Evolutionary conservation across 2,888 invertebrate genomes (phyloP).

Genomic region (Ormyrus rosae): DNA sequence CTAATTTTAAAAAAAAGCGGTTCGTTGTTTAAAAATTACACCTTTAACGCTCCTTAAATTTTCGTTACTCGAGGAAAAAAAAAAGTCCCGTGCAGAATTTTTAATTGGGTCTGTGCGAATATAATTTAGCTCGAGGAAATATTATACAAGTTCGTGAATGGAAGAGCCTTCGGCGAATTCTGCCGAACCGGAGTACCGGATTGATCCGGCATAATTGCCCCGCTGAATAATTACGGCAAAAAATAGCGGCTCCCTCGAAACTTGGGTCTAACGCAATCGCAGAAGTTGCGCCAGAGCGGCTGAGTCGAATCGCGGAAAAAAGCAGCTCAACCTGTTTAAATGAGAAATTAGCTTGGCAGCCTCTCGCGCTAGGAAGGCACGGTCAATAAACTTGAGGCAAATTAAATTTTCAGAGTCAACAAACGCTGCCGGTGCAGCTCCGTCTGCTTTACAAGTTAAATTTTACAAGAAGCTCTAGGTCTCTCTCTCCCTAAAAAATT

Average conservation of each 20-base stretch:
- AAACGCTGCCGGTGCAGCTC: not conserved
- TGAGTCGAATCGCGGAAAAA: not conserved
- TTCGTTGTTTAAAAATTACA: no score
- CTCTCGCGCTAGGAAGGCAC: no score
- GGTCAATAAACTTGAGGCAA: no score
- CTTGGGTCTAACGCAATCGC: not conserved
- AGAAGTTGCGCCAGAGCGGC: not conserved
- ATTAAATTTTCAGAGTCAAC: slow-evolving; percentile 12
- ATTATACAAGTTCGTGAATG: no score
- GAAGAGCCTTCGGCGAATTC: not conserved
- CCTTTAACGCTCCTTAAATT: not conserved
- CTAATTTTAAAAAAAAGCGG: not conserved
- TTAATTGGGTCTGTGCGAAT: not conserved
- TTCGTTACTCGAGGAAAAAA: no score
- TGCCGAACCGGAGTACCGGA: not conserved
- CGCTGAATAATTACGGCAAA: not conserved
- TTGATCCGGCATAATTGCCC: not conserved
- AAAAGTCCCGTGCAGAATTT: no score
- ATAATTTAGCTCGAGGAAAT: not conserved
- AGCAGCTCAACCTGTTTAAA: no score
- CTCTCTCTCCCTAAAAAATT: slow-evolving; percentile 12
- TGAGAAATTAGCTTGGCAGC: no score
- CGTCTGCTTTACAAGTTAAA: slow-evolving; percentile 18
- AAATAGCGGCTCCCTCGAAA: no score
- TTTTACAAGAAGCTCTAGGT: not conserved